Evolutionary conservation across 1,140 invertebrate species (phyloP).

Genomic region (Lucilia cuprina): DNA sequence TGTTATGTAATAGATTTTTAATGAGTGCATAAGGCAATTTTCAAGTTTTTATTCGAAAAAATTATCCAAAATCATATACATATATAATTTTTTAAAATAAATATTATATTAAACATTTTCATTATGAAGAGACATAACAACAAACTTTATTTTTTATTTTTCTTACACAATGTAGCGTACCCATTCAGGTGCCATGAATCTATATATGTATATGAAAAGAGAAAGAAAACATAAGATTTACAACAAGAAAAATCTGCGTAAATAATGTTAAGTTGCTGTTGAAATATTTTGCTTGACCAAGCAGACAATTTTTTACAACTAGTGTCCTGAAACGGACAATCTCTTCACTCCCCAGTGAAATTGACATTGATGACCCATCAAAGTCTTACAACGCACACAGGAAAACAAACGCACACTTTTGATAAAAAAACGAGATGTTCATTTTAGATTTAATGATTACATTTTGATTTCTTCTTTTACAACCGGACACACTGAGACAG

Average conservation of each 20-base stretch:
- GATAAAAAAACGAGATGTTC: background rate
- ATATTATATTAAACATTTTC: too few species aligned
- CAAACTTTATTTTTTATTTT: too few species aligned
- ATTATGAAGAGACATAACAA: too few species aligned
- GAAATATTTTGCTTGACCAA: slow-evolving; percentile 14
- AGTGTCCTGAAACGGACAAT: background rate
- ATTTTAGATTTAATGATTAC: slow-evolving; percentile 23
- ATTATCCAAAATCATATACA: too few species aligned
- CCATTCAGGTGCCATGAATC: background rate
- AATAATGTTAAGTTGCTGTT: background rate
- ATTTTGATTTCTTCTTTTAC: slow-evolving; percentile 16
- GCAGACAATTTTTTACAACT: background rate
- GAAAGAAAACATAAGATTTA: background rate
- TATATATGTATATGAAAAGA: background rate
- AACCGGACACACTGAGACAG: background rate
- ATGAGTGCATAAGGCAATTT: too few species aligned
- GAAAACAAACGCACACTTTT: background rate
- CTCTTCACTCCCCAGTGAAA: background rate
- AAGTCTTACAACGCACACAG: background rate
- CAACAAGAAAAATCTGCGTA: background rate
- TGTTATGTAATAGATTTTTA: too few species aligned
- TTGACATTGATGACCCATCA: background rate
- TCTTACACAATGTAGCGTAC: background rate
- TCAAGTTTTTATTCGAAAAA: too few species aligned
- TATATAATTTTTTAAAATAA: too few species aligned